A percentile compares a stretch with the other conserved stretches of the same genome.
Conservation (phyloP, 2,113 vertebrate genomes). For the Cochlearius cochlearius region DNA sequence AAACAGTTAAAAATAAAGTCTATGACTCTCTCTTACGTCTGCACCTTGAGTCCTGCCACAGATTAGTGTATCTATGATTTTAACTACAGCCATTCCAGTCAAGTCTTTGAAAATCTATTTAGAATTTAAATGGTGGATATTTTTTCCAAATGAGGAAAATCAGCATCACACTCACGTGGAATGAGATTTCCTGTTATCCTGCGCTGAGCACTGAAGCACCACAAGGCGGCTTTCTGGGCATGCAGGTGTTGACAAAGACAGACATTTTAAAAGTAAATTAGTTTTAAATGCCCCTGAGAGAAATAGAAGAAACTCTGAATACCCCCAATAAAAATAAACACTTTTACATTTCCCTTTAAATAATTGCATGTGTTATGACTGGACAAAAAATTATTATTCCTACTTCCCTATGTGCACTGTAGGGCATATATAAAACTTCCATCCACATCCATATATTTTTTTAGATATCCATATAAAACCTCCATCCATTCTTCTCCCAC, state of each 20-base stretch:
- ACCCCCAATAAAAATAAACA: not conserved
- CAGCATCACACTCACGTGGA: not conserved
- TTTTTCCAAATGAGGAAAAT: not conserved
- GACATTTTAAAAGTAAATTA: not conserved
- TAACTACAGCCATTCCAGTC: not conserved
- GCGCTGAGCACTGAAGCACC: not conserved
- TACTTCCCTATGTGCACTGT: not conserved
- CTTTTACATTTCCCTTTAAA: not conserved
- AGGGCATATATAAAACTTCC: slow-evolving; percentile 3
- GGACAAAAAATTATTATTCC: not conserved
- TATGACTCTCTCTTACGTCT: not conserved
- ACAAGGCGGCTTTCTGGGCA: not conserved
- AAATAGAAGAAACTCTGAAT: not conserved
- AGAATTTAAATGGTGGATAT: not conserved
- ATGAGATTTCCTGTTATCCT: not conserved
- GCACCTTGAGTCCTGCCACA: not conserved
- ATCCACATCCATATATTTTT: slow-evolving; percentile 4
- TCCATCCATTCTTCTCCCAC: not conserved
- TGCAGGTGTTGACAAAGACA: not conserved
- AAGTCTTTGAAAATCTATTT: not conserved
- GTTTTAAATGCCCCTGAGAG: not conserved
- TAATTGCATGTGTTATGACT: not conserved
- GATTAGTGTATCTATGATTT: not conserved
- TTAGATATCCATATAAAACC: not conserved
- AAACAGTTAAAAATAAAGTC: not conserved